Base-by-base conservation (phyloP, 92 coral and sea anemone species). In the Isaurus tuberculatus region DNA sequence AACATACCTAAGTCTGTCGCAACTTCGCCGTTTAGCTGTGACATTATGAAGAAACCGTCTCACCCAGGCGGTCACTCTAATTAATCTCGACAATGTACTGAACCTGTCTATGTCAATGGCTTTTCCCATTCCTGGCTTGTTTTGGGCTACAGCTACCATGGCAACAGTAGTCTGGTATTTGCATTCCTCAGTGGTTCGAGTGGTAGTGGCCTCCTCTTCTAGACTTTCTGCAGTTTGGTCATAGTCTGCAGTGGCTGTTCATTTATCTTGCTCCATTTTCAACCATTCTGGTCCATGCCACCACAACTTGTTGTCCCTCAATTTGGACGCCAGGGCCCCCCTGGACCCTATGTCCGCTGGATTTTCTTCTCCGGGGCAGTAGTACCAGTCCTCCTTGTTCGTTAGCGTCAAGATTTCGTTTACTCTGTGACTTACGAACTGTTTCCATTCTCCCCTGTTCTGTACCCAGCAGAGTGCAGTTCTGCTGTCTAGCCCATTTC, bases 11-110 rank as follows among this genome's bases (percentile, higher is more conserved):
- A 57, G 27, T 20, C 65, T 25, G 29, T 58, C 28, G 65, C 17
- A 25, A 58, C 65, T 58, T 58, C 29, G 26, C 7, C 65, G 65
- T 20, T 20, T 58, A 58, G 30, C 65, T 58, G 22, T 58, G 26
- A 7, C 65, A 58, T 58, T 58, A 20, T 58, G 65, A 58, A 58
- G 65, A 58, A 58, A 58, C 65, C 0, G 65, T 58, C 29, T 58
- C 65, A 19, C 28, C 65, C 26, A 58, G 0, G 28, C 65, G 65
- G 65, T 58, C 3, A 58, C 29, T 17, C 65, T 58, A n/a, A 58
- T 25, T 58, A 58, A 0, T 4, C 26, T 58, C 9, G 65, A n/a
- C 23, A 58, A 58, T 19, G 65, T 58, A 17, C 65, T 17, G 23
- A 51, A 51, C 60, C 22, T 51, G 60, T 51, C 60, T n/a, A n/a